Conservation (phyloP, 2,888 invertebrate species). For the Folsomia manolachei region DNA sequence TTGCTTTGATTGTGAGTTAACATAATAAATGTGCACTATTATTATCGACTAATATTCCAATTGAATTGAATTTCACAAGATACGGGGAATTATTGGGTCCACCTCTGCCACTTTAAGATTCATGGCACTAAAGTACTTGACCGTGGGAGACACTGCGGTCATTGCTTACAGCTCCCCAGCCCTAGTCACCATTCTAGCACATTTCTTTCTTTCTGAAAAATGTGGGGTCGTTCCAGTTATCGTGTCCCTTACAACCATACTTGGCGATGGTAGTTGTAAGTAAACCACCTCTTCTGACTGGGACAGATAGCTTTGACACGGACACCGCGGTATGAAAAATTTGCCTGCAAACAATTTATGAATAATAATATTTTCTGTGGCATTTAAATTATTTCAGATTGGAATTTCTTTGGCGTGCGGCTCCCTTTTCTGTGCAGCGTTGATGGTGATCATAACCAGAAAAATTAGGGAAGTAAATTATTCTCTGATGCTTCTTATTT, state of each 20-base stretch:
- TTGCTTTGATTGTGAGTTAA: conserved; percentile 40
- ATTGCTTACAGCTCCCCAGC: conserved; percentile 47
- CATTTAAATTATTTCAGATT: conserved; percentile 28
- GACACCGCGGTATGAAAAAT: conserved; percentile 46
- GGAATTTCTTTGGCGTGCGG: conserved; percentile 46
- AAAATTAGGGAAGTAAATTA: conserved; percentile 49
- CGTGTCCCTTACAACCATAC: conserved; percentile 38
- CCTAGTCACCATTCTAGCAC: conserved; percentile 47
- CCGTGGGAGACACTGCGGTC: conserved; percentile 47
- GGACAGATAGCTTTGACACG: conserved; percentile 39
- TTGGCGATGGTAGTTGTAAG: conserved; percentile 46
- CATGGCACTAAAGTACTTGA: conserved; percentile 46
- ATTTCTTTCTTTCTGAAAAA: conserved; percentile 47
- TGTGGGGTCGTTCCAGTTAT: conserved; percentile 45
- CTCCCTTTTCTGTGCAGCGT: conserved; percentile 42
- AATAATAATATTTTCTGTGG: no score
- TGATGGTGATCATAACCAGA: conserved; percentile 46
- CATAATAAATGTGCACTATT: not conserved
- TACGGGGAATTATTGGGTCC: conserved; percentile 46
- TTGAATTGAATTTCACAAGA: conserved; percentile 31
- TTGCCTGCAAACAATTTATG: no score
- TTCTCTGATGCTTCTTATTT: conserved; percentile 44
- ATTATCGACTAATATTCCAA: no score
- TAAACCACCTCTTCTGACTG: conserved; percentile 45
- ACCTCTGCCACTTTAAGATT: conserved; percentile 45